Conservation (phyloP, 2,113 vertebrate species). For the Hippocampus zosterae region DNA sequence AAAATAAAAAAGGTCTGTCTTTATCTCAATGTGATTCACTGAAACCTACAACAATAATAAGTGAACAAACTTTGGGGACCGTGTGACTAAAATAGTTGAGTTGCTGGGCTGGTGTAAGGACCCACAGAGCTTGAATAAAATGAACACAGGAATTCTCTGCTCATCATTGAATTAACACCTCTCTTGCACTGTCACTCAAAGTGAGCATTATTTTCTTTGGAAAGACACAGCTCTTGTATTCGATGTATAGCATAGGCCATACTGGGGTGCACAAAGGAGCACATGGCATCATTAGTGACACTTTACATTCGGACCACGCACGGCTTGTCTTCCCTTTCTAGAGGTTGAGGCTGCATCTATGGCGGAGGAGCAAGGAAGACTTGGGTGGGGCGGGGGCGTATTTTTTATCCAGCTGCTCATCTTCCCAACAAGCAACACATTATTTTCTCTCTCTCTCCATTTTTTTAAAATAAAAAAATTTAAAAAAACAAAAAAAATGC, state of each 20-base stretch:
- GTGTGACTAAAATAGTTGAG: background rate
- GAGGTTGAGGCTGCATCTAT: constrained; percentile 3
- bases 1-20: background rate
- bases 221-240: background rate
- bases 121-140: background rate
- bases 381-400: background rate
- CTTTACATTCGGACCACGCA: constrained; percentile 10
- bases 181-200: background rate
- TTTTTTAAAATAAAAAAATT: background rate
- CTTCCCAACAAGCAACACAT: background rate
- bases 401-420: background rate
- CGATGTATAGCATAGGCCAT: background rate
- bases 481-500: background rate
- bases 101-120: background rate
- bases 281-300: constrained; percentile 3
- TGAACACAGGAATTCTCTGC: background rate
- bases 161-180: background rate
- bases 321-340: background rate
- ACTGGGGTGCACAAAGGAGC: constrained; percentile 3
- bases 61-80: background rate
- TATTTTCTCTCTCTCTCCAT: background rate
- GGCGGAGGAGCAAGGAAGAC: background rate
- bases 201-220: background rate
- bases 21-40: background rate
- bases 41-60: background rate